Evolutionary conservation across 2,797 vertebrate species (phyloP).

Genomic region (Pseudochaenichthys georgianus): DNA sequence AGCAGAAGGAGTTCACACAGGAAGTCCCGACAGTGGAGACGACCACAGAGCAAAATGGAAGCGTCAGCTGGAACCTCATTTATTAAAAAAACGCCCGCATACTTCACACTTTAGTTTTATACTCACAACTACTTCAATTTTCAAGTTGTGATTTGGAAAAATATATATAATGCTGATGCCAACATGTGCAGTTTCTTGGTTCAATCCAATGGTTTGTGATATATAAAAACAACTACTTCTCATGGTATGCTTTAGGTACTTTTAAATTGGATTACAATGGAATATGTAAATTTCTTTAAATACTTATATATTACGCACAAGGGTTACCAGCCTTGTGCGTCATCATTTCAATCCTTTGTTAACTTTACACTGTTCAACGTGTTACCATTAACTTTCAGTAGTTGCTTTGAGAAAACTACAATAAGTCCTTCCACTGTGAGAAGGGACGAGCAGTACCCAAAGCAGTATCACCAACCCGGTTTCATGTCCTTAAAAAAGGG

Average conservation of each 20-base stretch:
- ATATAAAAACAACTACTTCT: conserved; percentile 32
- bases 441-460: conserved; percentile 66
- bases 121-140: conserved; percentile 39
- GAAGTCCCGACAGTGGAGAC: conserved; percentile 55
- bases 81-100: conserved; percentile 37
- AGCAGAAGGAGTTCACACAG: conserved; percentile 70
- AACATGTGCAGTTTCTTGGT: conserved; percentile 45
- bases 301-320: conserved; percentile 50
- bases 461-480: conserved; percentile 54
- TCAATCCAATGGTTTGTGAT: conserved; percentile 40
- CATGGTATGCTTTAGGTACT: conserved; percentile 28
- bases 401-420: conserved; percentile 74
- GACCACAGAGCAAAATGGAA: conserved; percentile 54
- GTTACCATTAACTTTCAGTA: conserved; percentile 80
- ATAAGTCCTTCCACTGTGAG: conserved; percentile 71
- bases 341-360: conserved; percentile 54
- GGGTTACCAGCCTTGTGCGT: conserved; percentile 69
- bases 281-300: conserved; percentile 54
- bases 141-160: conserved; percentile 46
- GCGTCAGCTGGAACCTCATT: conserved; percentile 48
- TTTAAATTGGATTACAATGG: conserved; percentile 51
- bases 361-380: conserved; percentile 56
- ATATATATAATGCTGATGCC: conserved; percentile 53
- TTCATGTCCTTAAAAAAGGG: conserved; percentile 58
- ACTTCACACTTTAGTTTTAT: conserved; percentile 22